A percentile compares a stretch with the other conserved stretches of the same genome.
Conservation (phyloP, 2,113 vertebrate genomes). For the Cryptomyrus ogoouensis region DNA sequence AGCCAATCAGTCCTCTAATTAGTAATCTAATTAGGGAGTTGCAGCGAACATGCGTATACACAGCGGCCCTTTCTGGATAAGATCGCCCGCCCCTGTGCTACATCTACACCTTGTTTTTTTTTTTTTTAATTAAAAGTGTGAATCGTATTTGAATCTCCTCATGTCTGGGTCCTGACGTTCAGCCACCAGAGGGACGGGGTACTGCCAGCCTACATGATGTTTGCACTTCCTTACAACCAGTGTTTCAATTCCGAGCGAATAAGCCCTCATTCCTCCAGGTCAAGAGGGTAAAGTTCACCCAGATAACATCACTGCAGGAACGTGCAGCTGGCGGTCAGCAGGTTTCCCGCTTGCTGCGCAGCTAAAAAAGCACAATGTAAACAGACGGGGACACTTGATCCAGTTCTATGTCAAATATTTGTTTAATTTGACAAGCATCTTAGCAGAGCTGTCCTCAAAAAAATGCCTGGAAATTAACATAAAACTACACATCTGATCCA, state of each 20-base stretch:
- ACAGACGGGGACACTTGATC: background rate
- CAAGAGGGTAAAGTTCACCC: background rate
- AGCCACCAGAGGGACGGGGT: background rate
- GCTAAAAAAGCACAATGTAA: background rate
- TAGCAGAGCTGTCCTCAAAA: background rate
- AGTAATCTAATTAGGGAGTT: no score
- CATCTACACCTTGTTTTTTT: background rate
- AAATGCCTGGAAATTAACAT: background rate
- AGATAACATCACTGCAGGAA: background rate
- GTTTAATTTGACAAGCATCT: background rate
- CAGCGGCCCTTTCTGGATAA: no score
- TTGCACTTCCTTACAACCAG: background rate
- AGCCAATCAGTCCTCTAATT: no score
- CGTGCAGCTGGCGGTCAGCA: background rate
- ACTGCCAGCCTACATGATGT: background rate
- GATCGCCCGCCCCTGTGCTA: background rate
- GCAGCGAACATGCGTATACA: no score
- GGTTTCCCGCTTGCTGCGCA: background rate
- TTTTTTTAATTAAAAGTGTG: background rate
- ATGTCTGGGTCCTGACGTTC: background rate
- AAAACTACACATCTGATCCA: background rate
- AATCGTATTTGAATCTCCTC: background rate
- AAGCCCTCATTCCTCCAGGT: background rate
- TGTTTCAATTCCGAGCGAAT: background rate
- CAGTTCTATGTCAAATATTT: constrained; percentile 5